Base-by-base conservation (phyloP, 2,797 vertebrate species). In the Nasua narica region DNA sequence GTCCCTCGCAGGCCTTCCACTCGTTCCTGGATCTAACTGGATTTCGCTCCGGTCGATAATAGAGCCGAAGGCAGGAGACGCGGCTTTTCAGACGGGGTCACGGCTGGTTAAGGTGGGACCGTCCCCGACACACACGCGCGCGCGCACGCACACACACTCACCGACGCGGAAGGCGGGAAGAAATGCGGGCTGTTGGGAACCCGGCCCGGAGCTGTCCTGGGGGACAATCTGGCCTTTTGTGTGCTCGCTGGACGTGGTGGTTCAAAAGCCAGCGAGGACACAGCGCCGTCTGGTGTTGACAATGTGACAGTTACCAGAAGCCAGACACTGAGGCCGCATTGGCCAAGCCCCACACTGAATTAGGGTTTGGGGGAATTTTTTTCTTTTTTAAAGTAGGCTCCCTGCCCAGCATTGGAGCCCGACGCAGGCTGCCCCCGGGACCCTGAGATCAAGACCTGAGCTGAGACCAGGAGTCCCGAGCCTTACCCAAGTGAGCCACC, bases 281-380 rank as follows among this genome's bases (percentile, higher is more conserved):
- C 90, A 95, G 97, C 97, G 95, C 97, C 90, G n/a, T 78, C 97
- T 97, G 77, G 70, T 82, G 96, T 65, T 56, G 40, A 78, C 29
- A 23, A 12, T 1, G 48, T 1, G 37, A 21, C 87, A 76, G 77
- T 25, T 48, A 46, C 52, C 25, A 19, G 46, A 62, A 84, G 62
- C 58, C n/a, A n/a, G 0, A 72, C 25, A 48, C 40, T 81, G 4
- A 6, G 21, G 29, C 56, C 1, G 9, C 62, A 1, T 40, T 0
- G 21, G 48, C 37, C 43, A 78, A 43, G 35, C 2, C 27, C 74
- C 29, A 4, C 9, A 5, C 27, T 29, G 13, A 60, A n/a, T 84
- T 89, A 4, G 1, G 67, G 52, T 76, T 65, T 72, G 3, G 19
- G n/a, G 18, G 9, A 3, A 19, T 14, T 27, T 25, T 72, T 72